Percentiles rank a stretch among this genome's conserved stretches.
Conservation (phyloP, 2,797 vertebrate species). For the Erpetoichthys calabaricus region DNA sequence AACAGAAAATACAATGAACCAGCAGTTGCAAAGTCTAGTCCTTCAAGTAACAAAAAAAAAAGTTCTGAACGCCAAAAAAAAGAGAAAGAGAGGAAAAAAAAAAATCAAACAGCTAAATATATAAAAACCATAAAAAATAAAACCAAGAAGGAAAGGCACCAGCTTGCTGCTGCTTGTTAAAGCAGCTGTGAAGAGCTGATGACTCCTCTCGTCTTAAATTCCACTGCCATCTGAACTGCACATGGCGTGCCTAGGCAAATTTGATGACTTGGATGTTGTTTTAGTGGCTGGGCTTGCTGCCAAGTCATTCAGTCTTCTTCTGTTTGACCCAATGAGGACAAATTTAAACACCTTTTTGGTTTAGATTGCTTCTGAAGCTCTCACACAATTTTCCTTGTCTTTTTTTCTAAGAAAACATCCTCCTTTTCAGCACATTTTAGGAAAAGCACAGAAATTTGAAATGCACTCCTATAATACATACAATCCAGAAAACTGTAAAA, state of each 20-base stretch:
- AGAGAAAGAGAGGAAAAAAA: slow-evolving; percentile 6
- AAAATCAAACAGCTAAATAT: neutral
- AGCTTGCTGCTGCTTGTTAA: slow-evolving; percentile 23
- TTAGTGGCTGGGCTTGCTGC: slow-evolving; percentile 46
- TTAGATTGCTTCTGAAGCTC: slow-evolving; percentile 29
- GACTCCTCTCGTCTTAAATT: slow-evolving; percentile 55
- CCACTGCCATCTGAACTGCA: slow-evolving; percentile 71
- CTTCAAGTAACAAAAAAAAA: no score
- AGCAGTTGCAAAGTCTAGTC: no score
- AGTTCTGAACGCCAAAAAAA: slow-evolving; percentile 3
- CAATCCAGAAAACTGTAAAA: no score
- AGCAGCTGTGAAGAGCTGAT: slow-evolving; percentile 26
- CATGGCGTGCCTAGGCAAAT: slow-evolving; percentile 65
- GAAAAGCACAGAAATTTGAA: no score
- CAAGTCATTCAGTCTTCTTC: slow-evolving; percentile 55
- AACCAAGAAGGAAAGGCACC: slow-evolving; percentile 5
- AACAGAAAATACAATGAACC: no score
- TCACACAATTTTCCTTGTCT: no score
- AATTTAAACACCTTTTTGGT: slow-evolving; percentile 38
- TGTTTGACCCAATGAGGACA: slow-evolving; percentile 44
- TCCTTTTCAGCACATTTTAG: no score
- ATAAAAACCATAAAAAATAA: neutral
- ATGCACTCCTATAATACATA: no score
- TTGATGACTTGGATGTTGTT: slow-evolving; percentile 47
- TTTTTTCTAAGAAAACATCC: no score